Base-by-base conservation (phyloP, 2,888 invertebrate species). In the Heliconius erato region DNA sequence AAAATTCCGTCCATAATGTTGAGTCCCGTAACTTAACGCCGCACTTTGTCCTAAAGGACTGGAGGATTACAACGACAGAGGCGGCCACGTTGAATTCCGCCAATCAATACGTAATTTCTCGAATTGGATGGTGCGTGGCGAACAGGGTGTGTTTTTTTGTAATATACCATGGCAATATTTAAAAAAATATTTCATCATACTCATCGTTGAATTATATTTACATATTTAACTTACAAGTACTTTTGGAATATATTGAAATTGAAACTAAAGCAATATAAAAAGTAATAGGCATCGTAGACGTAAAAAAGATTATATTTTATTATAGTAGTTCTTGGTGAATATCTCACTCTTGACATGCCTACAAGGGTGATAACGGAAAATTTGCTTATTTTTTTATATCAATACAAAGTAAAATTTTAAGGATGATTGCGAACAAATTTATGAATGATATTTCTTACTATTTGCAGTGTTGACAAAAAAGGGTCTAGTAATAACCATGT, bases 261-360 rank as follows among this genome's bases (percentile, higher is more conserved):
- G 35, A 76, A 14, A 35, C 59, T 74, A 35, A 5, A 32, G 32
- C n/a, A 59, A 76, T 76, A 63, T 67, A n/a, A 40, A 76, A 32
- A 35, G n/a, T 26, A 63, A 76, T 63, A 76, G 35, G 9, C 35
- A n/a, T 76, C 5, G 26, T 26, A 16, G 44, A 72, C 44, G 19
- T 28, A 26, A 9, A 72, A 59, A 35, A 35, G 23, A 63, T n/a
- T n/a, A 35, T 35, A 59, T 59, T 16, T 76, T 72, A 44, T 26
- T 76, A n/a, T 63, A 9, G 0, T 63, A 32, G 74, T 54, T 59
- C 35, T 76, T 16, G 16, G 63, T 16, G 76, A 59, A 76, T 40
- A 59, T 26, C 63, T n/a, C n/a, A 76, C 59, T 63, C 76, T n/a
- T 63, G 76, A 63, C 76, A 63, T 59, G 74, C 59, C 59, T 26